phyloP scores from a whole-genome alignment of 2,888 invertebrate genomes.

The Chirona hameri region DNA sequence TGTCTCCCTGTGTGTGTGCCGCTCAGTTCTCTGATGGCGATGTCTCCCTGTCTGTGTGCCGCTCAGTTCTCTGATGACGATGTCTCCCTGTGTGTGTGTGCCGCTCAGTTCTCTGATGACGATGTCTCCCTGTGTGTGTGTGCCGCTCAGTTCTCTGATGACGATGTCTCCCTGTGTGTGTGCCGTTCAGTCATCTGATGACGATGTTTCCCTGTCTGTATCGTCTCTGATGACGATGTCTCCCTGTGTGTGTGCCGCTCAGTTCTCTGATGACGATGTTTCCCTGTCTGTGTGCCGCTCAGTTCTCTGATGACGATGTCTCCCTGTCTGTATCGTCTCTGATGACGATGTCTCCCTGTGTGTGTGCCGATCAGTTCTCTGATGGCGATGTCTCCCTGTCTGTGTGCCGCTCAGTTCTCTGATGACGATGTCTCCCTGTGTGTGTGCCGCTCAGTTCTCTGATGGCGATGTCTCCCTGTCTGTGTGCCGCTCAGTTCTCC shows the following conservation, averaged over 20 bases:
- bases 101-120: neutral
- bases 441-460: neutral
- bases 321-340: neutral
- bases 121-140: neutral
- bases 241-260: neutral
- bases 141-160: neutral
- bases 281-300: neutral
- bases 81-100: neutral
- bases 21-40: neutral
- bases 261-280: neutral
- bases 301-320: neutral
- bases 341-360: neutral
- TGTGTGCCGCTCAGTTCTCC: neutral
- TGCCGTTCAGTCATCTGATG: neutral
- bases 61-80: neutral
- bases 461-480: neutral
- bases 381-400: neutral
- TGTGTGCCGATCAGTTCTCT: neutral
- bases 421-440: neutral
- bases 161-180: neutral
- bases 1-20: neutral
- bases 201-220: neutral
- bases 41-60: neutral
- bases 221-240: neutral
- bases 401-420: neutral